Evolutionary conservation across 2,113 vertebrate genomes (phyloP), one percentile per base, ranked within the genome.

Genomic region (Melanerpes formicivorus): DNA sequence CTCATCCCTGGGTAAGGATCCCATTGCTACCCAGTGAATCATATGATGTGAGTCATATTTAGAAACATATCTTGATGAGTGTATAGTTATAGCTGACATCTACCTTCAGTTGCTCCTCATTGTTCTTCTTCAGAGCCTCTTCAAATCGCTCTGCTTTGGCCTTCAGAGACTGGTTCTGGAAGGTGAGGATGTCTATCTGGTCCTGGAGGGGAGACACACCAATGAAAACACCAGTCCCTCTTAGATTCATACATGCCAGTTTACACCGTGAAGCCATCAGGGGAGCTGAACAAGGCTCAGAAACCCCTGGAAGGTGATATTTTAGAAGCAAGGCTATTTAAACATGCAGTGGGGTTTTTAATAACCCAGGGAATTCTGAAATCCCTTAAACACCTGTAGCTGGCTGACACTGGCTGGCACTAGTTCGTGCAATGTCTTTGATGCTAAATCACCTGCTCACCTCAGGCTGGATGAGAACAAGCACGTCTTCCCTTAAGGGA

Each of bases 171-270:
- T 98, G 98, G 81, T 99, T 99, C 97, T 99, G 99, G 97, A 99
- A 99, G 30, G 98, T 99, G 93, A 99, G 98, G 1, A 98, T 99
- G 97, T 99, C 99, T 95, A 99, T 99, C 96, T 99, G 98, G 97
- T 99, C 99, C 99, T 99, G 93, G 9, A 88, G 59, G 63, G 8
- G 66, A 93, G 5, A 34, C 23, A 89, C 54, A 84, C 2, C 84
- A 13, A 8, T 58, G 81, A 88, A 81, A 50, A 80, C 37, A 3
- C 74, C 71, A 65, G 67, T 3, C 15, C 44, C 30, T 60, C 30
- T 70, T 22, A 23, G 14, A 42, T 48, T 91, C 23, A 25, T 9
- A 40, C 8, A 3, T 5, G 9, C 46, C 59, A 76, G 6, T 76
- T 48, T 37, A 64, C 23, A 29, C 30, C 15, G 26, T 21, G 18